phyloP scores from a whole-genome alignment of 92 coral and sea anemone genomes.

The Micromussa lordhowensis region DNA sequence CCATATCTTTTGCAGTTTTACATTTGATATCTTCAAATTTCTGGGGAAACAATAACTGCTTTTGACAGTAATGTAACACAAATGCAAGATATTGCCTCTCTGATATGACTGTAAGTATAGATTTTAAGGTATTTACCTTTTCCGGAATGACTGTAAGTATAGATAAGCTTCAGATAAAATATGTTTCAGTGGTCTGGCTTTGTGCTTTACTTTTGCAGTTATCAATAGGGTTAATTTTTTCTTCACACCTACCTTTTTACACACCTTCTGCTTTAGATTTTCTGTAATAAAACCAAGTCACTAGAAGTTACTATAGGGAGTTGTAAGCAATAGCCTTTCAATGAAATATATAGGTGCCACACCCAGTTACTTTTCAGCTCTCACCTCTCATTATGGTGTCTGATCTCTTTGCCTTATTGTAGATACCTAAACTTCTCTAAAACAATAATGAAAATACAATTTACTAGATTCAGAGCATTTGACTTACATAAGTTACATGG shows the following conservation, averaged over 20 bases:
- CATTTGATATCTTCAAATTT: slow-evolving; percentile 59
- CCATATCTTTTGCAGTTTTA: slow-evolving; percentile 78
- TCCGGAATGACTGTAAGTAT: too few species aligned
- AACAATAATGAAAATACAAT: background rate
- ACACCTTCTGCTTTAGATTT: slow-evolving; percentile 29
- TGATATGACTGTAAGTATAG: slow-evolving; percentile 24
- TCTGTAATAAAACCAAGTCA: slow-evolving; percentile 36
- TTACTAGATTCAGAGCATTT: background rate
- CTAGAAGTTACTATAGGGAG: background rate
- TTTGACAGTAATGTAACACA: background rate
- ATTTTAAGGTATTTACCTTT: background rate
- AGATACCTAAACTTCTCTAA: slow-evolving; percentile 76
- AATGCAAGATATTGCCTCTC: background rate
- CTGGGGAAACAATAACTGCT: slow-evolving; percentile 28
- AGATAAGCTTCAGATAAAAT: too few species aligned
- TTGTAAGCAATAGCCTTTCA: background rate
- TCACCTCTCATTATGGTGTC: slow-evolving; percentile 85
- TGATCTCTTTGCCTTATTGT: slow-evolving; percentile 87
- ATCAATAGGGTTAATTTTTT: background rate
- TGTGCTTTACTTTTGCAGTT: background rate
- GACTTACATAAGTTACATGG: background rate
- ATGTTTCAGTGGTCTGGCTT: too few species aligned
- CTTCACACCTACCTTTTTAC: slow-evolving; percentile 43
- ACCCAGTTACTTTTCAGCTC: background rate
- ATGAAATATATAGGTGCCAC: background rate